Percentiles rank a stretch among this genome's conserved stretches.
These are phyloP conservation scores for Fragum whitleyi DNA, from an alignment of 2,888 invertebrate genomes.

Conservation along the genomic window DNA sequence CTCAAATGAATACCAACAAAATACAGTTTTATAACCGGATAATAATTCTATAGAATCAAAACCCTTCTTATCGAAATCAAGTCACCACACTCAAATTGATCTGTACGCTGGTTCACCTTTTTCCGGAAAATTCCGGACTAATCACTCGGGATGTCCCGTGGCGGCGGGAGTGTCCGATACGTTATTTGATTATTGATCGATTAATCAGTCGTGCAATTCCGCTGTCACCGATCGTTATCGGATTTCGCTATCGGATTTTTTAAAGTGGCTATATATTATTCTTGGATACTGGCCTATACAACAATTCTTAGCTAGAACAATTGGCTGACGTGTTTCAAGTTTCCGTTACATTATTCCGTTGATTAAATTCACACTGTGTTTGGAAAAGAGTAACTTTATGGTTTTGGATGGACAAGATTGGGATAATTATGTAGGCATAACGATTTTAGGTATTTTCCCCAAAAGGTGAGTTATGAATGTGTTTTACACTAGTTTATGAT, in stretches of 20 bases:
- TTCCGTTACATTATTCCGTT: background rate
- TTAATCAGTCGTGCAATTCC: background rate
- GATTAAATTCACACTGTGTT: background rate
- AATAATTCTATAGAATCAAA: no score
- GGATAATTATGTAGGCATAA: no score
- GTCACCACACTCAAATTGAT: background rate
- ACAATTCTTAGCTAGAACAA: background rate
- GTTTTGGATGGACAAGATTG: no score
- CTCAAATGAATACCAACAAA: no score
- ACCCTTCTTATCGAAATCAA: no score
- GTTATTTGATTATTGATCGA: background rate
- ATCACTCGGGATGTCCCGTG: background rate
- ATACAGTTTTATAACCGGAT: no score
- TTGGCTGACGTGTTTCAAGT: background rate
- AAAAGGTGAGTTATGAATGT: no score
- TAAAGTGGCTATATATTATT: conserved; percentile 8
- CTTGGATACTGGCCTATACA: conserved; percentile 6
- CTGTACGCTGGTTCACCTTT: background rate
- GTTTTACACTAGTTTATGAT: no score
- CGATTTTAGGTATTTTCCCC: no score
- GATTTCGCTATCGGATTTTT: background rate
- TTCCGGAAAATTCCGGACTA: background rate
- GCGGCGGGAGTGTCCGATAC: background rate
- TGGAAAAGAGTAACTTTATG: background rate
- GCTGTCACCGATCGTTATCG: conserved; percentile 4